Evolutionary conservation across 2,797 vertebrate genomes (phyloP).

Genomic region (Pithecia hirsuta): DNA sequence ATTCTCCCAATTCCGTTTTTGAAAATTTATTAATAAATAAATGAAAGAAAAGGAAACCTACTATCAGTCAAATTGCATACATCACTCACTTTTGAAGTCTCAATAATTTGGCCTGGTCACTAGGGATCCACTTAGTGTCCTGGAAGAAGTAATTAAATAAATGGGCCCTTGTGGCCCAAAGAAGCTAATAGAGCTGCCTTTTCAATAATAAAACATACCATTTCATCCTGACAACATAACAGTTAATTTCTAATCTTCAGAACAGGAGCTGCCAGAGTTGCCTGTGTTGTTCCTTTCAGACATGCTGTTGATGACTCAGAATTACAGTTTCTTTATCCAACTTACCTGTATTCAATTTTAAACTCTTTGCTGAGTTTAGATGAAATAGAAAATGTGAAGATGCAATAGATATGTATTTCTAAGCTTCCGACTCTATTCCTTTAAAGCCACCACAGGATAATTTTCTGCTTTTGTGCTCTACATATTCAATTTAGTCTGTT

Average conservation of each 20-base stretch:
- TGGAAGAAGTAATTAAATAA: conserved; percentile 73
- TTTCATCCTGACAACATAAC: conserved; percentile 70
- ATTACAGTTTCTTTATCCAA: conserved; percentile 69
- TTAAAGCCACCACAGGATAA: neutral
- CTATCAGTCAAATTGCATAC: conserved; percentile 5
- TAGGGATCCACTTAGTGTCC: conserved; percentile 61
- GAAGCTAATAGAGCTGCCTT: conserved; percentile 58
- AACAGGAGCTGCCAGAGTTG: conserved; percentile 63
- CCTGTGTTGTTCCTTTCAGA: conserved; percentile 58
- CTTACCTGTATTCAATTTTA: conserved; percentile 69
- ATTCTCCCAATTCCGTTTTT: neutral
- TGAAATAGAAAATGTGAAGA: conserved; percentile 67
- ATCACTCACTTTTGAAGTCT: conserved; percentile 43
- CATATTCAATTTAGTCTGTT: neutral
- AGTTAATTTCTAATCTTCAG: conserved; percentile 77
- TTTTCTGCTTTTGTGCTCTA: neutral
- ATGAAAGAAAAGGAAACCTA: neutral
- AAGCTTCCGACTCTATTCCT: neutral
- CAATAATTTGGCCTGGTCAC: conserved; percentile 55
- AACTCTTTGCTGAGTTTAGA: conserved; percentile 66
- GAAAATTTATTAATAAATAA: neutral
- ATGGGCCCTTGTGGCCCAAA: conserved; percentile 58
- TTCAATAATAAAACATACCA: conserved; percentile 70
- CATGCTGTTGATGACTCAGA: conserved; percentile 49
- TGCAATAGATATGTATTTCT: neutral